phyloP scores from a whole-genome alignment of 2,888 invertebrate species.

The Serripes groenlandicus region DNA sequence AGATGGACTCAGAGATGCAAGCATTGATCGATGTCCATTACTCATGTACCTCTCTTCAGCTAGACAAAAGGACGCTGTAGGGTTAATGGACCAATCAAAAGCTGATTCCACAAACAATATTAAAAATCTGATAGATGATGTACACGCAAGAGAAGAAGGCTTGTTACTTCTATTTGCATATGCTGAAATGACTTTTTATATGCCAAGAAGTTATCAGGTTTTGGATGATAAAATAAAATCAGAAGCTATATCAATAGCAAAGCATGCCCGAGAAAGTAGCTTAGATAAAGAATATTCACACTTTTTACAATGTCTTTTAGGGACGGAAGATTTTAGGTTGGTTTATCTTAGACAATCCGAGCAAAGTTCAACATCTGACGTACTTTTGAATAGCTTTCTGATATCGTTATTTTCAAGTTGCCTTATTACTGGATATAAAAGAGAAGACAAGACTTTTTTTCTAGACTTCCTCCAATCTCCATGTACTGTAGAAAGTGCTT shows the following conservation, averaged over 20 bases:
- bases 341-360: constrained; percentile 22
- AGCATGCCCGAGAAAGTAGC: background rate
- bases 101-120: background rate
- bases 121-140: background rate
- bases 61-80: background rate
- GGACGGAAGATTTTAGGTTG: constrained; percentile 37
- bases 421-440: background rate
- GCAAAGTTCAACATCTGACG: constrained; percentile 20
- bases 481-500: too few relatives aligned
- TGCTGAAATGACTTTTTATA: constrained; percentile 35
- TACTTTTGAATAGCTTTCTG: constrained; percentile 20
- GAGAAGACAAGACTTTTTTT: background rate
- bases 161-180: constrained; percentile 10
- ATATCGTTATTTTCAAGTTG: constrained; percentile 2
- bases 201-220: constrained; percentile 16
- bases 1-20: background rate
- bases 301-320: constrained; percentile 37
- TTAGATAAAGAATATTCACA: background rate
- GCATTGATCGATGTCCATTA: constrained; percentile 27
- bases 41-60: background rate
- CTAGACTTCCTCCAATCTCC: constrained; percentile 9
- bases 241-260: constrained; percentile 9
- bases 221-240: constrained; percentile 26
- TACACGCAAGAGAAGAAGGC: background rate
- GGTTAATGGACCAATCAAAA: background rate